Evolutionary conservation across 1,140 invertebrate genomes (phyloP).

Genomic region (Chrysomallon squamiferum): DNA sequence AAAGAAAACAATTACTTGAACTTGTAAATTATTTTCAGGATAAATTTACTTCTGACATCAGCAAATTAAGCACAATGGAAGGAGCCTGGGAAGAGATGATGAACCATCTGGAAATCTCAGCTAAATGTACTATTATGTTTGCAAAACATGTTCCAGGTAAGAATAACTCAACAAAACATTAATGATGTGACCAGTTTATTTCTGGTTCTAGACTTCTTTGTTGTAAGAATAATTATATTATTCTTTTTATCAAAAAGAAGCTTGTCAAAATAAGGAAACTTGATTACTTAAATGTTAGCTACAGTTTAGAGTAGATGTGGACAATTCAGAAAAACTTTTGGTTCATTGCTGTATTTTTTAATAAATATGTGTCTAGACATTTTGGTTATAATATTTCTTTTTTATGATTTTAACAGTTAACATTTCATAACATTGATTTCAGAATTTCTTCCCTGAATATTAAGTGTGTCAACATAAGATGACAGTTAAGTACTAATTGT

Average conservation of each 20-base stretch:
- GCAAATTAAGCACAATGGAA: constrained; percentile 8
- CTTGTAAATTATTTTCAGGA: no score
- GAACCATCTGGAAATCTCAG: constrained; percentile 33
- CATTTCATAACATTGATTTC: no score
- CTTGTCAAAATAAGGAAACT: background rate
- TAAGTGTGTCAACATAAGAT: no score
- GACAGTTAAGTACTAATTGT: background rate
- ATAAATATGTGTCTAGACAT: no score
- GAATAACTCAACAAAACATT: background rate
- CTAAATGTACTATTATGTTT: constrained; percentile 35
- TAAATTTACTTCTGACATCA: background rate
- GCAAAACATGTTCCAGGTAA: constrained; percentile 41
- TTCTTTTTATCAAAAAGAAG: background rate
- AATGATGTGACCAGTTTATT: background rate
- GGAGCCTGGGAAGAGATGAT: constrained; percentile 35
- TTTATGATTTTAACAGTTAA: no score
- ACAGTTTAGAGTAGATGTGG: background rate
- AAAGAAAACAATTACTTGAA: no score
- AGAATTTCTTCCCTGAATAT: no score
- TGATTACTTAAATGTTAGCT: background rate
- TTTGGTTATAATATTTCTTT: no score
- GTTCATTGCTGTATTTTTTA: no score
- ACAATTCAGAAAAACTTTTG: background rate
- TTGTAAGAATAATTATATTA: background rate
- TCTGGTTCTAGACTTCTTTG: background rate